Evolutionary conservation across 92 coral and sea anemone species (phyloP), one percentile per base, ranked within the genome.

Genomic region (Hydrozoanthus gracilis): DNA sequence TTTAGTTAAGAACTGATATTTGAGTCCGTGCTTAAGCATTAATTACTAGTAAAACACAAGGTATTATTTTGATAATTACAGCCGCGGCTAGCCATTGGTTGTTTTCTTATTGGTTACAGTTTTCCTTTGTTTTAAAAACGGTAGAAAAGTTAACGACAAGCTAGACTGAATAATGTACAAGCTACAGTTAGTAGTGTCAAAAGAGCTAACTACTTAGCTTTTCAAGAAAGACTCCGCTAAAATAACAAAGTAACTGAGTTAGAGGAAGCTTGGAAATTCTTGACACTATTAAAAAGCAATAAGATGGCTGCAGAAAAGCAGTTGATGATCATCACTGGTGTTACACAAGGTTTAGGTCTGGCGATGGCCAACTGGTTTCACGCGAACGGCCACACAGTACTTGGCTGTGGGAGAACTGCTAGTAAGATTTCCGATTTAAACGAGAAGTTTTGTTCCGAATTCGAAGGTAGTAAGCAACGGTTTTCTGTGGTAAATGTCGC

Each of bases 401-500:
- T 79, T 12, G 84, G 84, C 10, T 79, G 84, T 66, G 84, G 84
- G 3, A 64, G 58, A 49, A 61, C 73, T 7, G 54, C 56, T 7
- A 60, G 71, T 20, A 79, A 79, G 55, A 79, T 79, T 45, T 79
- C 46, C 62, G 46, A 79, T 61, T 79, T 79, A 45, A 79, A 79
- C 73, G 14, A 79, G 64, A 79, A 7, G 84, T 66, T 61, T 62
- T 79, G 84, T n/a, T 44, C 60, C 15, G 58, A 66, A 8, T 44
- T 47, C 15, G 58, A 66, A 8, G 73, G 72, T 17, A 46, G 73
- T 61, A 62, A 79, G 14, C 4, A 79, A 71, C 93, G 82, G 83
- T 94, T 92, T 80, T 79, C 77, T 16, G 94, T 91, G 11, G 95
- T 92, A 7, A 88, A 94, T 86, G 35, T 94, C 62, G 54, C 91